phyloP scores from a whole-genome alignment of 2,113 vertebrate genomes.

The Speoplatyrhinus poulsoni region DNA sequence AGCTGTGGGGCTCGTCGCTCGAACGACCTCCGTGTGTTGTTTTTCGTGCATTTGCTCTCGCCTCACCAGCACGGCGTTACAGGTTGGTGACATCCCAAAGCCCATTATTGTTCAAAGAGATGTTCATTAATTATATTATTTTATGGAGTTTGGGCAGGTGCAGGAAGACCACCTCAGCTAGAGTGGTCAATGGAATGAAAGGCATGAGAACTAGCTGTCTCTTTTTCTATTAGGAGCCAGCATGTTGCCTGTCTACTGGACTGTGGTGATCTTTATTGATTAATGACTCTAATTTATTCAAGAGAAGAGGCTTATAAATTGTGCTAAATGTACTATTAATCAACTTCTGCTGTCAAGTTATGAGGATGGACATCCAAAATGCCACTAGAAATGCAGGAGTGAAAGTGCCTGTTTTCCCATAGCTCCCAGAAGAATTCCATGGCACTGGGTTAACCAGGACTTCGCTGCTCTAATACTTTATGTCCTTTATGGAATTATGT shows the following conservation, averaged over 20 bases:
- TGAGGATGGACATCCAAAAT: slow-evolving; percentile 86
- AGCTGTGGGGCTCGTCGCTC: too few relatives aligned
- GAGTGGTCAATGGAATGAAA: slow-evolving; percentile 92
- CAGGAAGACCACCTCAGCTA: slow-evolving; percentile 87
- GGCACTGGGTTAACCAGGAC: slow-evolving; percentile 80
- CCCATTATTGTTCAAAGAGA: slow-evolving; percentile 86
- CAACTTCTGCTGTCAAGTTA: slow-evolving; percentile 97
- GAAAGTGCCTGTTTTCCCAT: slow-evolving; percentile 86
- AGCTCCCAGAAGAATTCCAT: slow-evolving; percentile 79
- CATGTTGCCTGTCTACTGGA: slow-evolving; percentile 95
- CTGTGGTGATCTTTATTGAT: slow-evolving; percentile 99
- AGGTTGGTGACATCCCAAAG: slow-evolving; percentile 83
- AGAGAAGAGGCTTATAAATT: slow-evolving; percentile 92
- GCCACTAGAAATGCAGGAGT: slow-evolving; percentile 81
- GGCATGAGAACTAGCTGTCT: slow-evolving; percentile 81
- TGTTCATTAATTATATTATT: slow-evolving; percentile 97
- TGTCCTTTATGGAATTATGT: slow-evolving; percentile 84
- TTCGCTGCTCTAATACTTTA: slow-evolving; percentile 90
- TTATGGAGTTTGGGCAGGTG: slow-evolving; percentile 97
- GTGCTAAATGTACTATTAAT: slow-evolving; percentile 99
- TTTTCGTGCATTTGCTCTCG: too few relatives aligned
- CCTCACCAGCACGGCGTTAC: too few relatives aligned
- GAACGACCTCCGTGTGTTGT: too few relatives aligned
- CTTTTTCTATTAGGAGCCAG: slow-evolving; percentile 99
- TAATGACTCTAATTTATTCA: slow-evolving; percentile 99